Conservation (phyloP, 2,888 invertebrate species). For the Mythimna vitellina region DNA sequence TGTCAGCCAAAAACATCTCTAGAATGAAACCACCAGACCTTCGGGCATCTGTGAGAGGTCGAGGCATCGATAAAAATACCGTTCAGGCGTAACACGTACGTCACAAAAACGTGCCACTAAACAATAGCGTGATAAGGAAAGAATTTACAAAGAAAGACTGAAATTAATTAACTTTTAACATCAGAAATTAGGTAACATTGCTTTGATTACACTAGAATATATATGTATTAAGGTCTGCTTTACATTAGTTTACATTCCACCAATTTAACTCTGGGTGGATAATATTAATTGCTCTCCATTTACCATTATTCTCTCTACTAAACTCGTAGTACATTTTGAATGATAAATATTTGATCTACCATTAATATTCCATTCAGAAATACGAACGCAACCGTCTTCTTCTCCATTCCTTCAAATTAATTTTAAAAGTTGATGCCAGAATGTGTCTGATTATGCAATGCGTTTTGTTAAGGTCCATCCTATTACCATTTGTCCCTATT, state of each 20-base stretch:
- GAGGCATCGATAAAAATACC: conserved; percentile 76
- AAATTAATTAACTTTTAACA: conserved; percentile 37
- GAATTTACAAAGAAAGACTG: conserved; percentile 34
- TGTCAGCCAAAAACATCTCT: conserved; percentile 65
- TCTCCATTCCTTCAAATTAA: conserved; percentile 16
- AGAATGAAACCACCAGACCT: conserved; percentile 74
- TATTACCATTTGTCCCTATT: conserved; percentile 37
- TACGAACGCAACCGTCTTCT: neutral
- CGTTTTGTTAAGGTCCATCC: conserved; percentile 28
- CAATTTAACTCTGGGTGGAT: neutral
- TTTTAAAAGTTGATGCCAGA: conserved; percentile 7
- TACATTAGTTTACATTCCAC: neutral
- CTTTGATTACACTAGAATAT: conserved; percentile 13
- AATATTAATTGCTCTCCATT: conserved; percentile 4
- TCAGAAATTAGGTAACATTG: conserved; percentile 16
- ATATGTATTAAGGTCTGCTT: conserved; percentile 2
- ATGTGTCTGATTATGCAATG: conserved; percentile 25
- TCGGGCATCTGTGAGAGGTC: conserved; percentile 75
- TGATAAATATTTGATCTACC: conserved; percentile 17
- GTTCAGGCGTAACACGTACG: conserved; percentile 62
- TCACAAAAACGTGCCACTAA: conserved; percentile 62
- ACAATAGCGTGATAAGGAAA: conserved; percentile 58
- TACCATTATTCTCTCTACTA: conserved; percentile 4
- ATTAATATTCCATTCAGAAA: conserved; percentile 13
- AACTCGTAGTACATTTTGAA: neutral